Percentiles rank a stretch among this genome's conserved stretches.
Evolutionary conservation across 2,888 invertebrate genomes (phyloP).

Genomic region (Hemaris fuciformis): DNA sequence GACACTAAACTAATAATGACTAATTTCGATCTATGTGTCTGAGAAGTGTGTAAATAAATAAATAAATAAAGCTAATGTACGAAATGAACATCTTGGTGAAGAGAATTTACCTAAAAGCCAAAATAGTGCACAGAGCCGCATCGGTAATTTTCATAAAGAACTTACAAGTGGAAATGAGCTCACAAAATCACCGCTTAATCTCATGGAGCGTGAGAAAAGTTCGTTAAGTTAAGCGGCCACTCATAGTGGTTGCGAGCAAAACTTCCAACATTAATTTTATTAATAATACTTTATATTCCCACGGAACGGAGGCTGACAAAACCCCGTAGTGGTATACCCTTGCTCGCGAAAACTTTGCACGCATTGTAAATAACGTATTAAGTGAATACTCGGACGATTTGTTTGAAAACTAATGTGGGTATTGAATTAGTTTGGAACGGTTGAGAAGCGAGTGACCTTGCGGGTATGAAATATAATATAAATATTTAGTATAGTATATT

Average conservation of each 20-base stretch:
- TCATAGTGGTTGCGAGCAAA: background rate
- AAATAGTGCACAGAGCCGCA: background rate
- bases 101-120: background rate
- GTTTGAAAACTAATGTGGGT: background rate
- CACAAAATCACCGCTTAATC: constrained; percentile 6
- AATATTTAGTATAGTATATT: too few relatives aligned
- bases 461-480: too few relatives aligned
- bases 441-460: too few relatives aligned
- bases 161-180: background rate
- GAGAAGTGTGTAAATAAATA: too few relatives aligned
- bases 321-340: background rate
- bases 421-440: too few relatives aligned
- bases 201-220: background rate
- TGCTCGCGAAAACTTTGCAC: background rate
- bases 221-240: constrained; percentile 7
- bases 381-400: background rate
- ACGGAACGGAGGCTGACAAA: background rate
- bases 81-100: too few relatives aligned
- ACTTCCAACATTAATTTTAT: constrained; percentile 5
- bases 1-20: too few relatives aligned
- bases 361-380: background rate
- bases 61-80: too few relatives aligned
- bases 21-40: too few relatives aligned
- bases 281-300: constrained; percentile 4
- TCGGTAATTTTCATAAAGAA: background rate